phyloP scores from a whole-genome alignment of 2,113 vertebrate genomes.

The Gallinago undulata region DNA sequence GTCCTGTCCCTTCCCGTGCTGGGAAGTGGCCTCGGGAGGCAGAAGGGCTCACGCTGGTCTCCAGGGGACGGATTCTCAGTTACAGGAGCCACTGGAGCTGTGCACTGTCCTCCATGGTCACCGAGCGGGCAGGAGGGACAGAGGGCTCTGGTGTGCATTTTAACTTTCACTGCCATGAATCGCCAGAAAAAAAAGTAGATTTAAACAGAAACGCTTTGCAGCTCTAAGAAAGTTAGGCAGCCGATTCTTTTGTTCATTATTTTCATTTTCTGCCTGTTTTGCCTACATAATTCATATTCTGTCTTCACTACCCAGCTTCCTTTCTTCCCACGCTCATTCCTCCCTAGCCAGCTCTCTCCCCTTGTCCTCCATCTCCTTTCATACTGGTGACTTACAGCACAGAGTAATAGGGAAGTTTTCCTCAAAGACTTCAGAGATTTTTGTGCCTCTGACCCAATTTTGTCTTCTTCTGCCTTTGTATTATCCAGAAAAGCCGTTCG shows the following conservation, averaged over 20 bases:
- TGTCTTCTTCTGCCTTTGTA: background rate
- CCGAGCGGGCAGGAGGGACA: accelerated
- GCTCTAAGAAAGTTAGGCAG: background rate
- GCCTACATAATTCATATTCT: background rate
- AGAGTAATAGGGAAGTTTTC: background rate
- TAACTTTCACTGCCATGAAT: background rate
- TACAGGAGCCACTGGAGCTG: background rate
- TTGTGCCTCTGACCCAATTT: background rate
- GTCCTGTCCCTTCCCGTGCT: accelerated
- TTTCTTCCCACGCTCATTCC: background rate
- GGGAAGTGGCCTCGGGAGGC: accelerated
- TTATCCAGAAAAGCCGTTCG: background rate
- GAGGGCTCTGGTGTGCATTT: background rate
- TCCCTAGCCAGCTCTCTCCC: background rate
- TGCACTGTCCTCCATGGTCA: accelerated
- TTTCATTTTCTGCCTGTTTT: background rate
- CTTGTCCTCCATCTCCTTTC: background rate
- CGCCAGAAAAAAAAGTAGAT: background rate
- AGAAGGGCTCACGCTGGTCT: background rate
- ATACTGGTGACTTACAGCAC: background rate
- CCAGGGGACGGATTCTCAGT: background rate
- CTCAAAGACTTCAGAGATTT: background rate
- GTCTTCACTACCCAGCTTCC: background rate
- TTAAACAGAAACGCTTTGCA: background rate
- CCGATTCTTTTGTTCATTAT: background rate